A percentile compares a stretch with the other conserved stretches of the same genome.
These are phyloP conservation scores for Mustela erminea DNA, from an alignment of 2,797 vertebrate species.

Conservation along the genomic window DNA sequence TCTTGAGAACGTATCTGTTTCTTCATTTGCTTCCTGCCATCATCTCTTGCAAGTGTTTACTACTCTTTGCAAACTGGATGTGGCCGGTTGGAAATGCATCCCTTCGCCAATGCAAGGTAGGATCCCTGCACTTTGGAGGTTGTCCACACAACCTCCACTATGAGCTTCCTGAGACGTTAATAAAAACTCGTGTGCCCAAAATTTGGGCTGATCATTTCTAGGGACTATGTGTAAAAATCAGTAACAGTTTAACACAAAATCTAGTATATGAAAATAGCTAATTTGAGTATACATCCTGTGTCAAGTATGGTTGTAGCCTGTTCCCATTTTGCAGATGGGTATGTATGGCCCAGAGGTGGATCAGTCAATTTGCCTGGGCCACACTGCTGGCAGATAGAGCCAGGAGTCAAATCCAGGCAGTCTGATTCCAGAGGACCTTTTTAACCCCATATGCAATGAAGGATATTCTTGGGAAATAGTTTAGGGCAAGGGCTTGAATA, in stretches of 20 bases:
- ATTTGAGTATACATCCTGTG: background rate
- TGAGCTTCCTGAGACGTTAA: background rate
- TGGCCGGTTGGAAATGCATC: background rate
- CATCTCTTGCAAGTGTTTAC: conserved; percentile 29
- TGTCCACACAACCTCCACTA: background rate
- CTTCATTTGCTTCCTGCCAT: conserved; percentile 71
- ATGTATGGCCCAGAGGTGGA: background rate
- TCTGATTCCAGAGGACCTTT: background rate
- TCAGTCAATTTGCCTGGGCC: background rate
- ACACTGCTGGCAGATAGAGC: rapidly evolving
- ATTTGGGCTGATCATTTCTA: background rate
- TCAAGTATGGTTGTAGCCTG: background rate
- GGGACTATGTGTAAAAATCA: background rate
- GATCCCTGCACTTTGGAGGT: background rate
- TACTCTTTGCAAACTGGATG: conserved; percentile 24
- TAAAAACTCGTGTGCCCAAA: rapidly evolving
- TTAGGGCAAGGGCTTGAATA: background rate
- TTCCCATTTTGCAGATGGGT: background rate
- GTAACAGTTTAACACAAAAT: background rate
- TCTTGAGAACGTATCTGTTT: conserved; percentile 33
- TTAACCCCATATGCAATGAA: background rate
- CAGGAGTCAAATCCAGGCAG: background rate
- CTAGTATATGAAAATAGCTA: background rate
- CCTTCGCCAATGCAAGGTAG: background rate
- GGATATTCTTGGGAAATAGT: background rate